Evolutionary conservation across 2,888 invertebrate species (phyloP), one percentile per base, ranked within the genome.

Genomic region (Gibbula magus): DNA sequence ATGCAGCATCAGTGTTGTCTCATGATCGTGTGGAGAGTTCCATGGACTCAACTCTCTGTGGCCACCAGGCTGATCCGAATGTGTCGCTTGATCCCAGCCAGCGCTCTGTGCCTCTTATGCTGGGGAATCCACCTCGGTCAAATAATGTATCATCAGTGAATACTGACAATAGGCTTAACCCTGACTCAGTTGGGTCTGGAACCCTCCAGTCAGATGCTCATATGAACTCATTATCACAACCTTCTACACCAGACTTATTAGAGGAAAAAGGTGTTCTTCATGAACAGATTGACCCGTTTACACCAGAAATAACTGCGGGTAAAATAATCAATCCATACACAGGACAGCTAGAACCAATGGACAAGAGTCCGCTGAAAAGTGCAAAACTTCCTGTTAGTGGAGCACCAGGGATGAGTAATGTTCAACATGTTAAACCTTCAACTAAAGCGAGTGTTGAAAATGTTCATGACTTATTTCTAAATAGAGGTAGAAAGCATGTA

Each of bases 321-420:
- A 88, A 89, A 84, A 89, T 90, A 18, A 89, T 90, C 32, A 91
- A 91, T 82, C 90, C 91, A 18, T 89, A 89, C 74, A 90, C 91
- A 76, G 91, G 91, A 61, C 84, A 88, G 54, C 80, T 91, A 80
- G 91, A 91, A 83, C 89, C 90, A 56, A 85, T 89, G 81, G 90
- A 90, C 79, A 84, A 82, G 54, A 89, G 88, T 85, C 89, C 88
- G 61, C 79, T 84, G 73, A 88, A 88, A 86, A 56, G 78, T 56
- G n/a, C 39, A 54, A 53, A 54, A 54, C 35, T 70, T 10, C 52
- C 51, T 35, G 32, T 20, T 22, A 25, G 77, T 77, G 52, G 53
- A 25, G 25, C 75, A 29, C 39, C 32, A 25, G 54, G 22, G 54
- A 73, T 75, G 54, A 79, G 20, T 32, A 51, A 45, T 35, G 61